A percentile compares a stretch with the other conserved stretches of the same genome.
These are phyloP conservation scores for Paracanthobrama guichenoti DNA, from an alignment of 2,113 vertebrate species.

Conservation along the genomic window DNA sequence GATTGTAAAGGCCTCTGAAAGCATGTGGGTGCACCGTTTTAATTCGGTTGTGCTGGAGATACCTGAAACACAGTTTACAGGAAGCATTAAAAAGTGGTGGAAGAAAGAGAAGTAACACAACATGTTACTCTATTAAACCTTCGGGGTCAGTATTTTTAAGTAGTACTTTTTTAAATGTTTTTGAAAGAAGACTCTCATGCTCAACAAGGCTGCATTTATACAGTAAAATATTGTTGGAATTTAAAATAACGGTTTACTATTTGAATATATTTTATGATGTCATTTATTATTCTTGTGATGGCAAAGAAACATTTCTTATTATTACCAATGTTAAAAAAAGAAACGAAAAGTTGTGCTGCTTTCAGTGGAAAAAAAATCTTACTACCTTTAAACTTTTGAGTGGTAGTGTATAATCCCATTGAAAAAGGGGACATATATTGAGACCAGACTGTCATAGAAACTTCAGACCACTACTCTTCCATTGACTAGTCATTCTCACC, in stretches of 20 bases:
- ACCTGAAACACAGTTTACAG: conserved; percentile 71
- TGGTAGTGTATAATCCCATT: not conserved
- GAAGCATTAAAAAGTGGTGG: not conserved
- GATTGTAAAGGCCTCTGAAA: conserved; percentile 87
- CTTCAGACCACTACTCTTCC: not conserved
- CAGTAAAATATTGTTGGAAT: not conserved
- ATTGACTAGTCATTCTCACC: not conserved
- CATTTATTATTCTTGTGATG: not conserved
- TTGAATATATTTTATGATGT: not conserved
- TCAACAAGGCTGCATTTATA: too few relatives aligned
- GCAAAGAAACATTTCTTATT: too few relatives aligned
- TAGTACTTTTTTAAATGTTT: too few relatives aligned
- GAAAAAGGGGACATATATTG: not conserved
- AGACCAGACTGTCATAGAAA: not conserved
- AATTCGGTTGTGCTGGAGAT: conserved; percentile 90
- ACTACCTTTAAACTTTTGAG: too few relatives aligned
- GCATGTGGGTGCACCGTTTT: conserved; percentile 79
- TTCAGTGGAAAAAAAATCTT: too few relatives aligned
- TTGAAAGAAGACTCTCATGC: too few relatives aligned
- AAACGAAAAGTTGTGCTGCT: too few relatives aligned
- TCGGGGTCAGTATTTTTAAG: too few relatives aligned
- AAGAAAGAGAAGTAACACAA: not conserved
- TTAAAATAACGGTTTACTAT: too few relatives aligned
- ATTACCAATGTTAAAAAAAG: too few relatives aligned
- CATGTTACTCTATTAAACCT: not conserved